Evolutionary conservation across 2,888 invertebrate species (phyloP), one percentile per base, ranked within the genome.

Genomic region (Aporophyla lueneburgensis): DNA sequence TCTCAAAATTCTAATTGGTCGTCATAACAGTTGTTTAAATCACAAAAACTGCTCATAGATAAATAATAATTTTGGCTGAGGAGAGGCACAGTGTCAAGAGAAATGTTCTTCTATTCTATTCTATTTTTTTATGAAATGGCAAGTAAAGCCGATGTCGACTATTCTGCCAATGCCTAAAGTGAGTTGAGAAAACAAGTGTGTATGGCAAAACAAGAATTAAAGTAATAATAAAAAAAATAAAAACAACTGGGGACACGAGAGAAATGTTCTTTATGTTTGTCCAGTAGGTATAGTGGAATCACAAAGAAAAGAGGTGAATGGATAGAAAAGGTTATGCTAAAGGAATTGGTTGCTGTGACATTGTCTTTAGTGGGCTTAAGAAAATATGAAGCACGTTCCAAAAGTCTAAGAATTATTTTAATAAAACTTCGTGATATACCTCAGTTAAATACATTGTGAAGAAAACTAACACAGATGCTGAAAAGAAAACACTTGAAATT

Each of bases 401-500:
- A 58, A 67, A 62, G 12, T 33, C 61, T 51, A n/a, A 19, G 21
- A 65, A 74, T 49, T 24, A 19, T 59, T 66, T 5, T 43, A 10
- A 66, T 27, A 74, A 80, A 43, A 61, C 43, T 66, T 51, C n/a
- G n/a, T 74, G 27, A 66, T 54, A 9, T 46, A 53, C 40, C 65
- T 65, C 24, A 12, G 19, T 61, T 59, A 74, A 74, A 81, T 81
- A 67, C 21, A 70, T 49, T 66, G 14, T 21, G 14, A 49, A 71
- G 43, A 71, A 72, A 67, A 40, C 27, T n/a, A 33, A 59, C 16
- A 51, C 49, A 63, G n/a, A 65, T n/a, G 58, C 83, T 71, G 33
- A 68, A 80, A 81, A 74, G 27, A 82, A 68, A 80, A 68, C 74
- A 71, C 24, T 66, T 66, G 51, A 71, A 58, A 72, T 66, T 84